Evolutionary conservation across 2,113 vertebrate species (phyloP).

Genomic region (Coreoperca whiteheadi): DNA sequence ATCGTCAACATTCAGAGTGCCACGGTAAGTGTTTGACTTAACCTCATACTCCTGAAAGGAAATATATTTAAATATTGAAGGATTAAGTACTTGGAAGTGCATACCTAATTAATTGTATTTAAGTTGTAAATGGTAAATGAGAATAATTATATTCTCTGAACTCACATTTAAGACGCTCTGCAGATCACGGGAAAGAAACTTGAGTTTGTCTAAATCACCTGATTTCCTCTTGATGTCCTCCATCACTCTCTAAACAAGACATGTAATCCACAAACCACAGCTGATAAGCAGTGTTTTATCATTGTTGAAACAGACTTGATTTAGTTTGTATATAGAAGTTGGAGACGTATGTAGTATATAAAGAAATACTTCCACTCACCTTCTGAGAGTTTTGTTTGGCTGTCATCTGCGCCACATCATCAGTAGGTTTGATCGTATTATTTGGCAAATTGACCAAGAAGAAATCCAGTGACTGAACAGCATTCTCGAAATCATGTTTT

Average conservation of each 20-base stretch:
- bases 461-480: constrained; percentile 88
- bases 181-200: constrained; percentile 86
- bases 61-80: constrained; percentile 18
- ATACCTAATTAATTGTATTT: background rate
- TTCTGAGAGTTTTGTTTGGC: constrained; percentile 90
- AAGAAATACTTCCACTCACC: constrained; percentile 77
- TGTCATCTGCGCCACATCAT: constrained; percentile 85
- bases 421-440: constrained; percentile 82
- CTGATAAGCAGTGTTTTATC: background rate
- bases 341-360: background rate
- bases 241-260: constrained; percentile 85
- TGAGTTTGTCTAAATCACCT: constrained; percentile 77
- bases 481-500: constrained; percentile 90
- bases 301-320: background rate
- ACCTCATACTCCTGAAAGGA: constrained; percentile 88
- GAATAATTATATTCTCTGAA: background rate
- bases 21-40: constrained; percentile 87
- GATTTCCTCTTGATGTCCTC: constrained; percentile 90
- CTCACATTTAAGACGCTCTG: constrained; percentile 89
- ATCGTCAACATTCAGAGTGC: constrained; percentile 79
- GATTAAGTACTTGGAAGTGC: background rate
- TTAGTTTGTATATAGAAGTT: background rate
- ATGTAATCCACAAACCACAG: background rate
- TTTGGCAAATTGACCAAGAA: constrained; percentile 91
- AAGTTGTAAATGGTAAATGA: background rate